phyloP scores from a whole-genome alignment of 2,797 vertebrate species.

The Anisognathus igniventris region DNA sequence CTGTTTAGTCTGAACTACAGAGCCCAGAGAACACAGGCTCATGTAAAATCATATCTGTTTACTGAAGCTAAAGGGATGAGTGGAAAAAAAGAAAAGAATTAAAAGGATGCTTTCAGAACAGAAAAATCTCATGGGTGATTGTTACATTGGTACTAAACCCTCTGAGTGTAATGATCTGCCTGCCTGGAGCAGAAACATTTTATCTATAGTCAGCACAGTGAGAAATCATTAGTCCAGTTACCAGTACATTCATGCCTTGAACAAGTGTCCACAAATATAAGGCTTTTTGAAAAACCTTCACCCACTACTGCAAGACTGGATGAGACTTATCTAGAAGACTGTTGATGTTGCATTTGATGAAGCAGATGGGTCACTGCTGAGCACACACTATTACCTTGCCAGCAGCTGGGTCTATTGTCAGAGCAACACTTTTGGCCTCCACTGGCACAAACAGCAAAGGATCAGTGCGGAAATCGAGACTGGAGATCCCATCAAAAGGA shows the following conservation, averaged over 20 bases:
- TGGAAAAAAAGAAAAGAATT: neutral
- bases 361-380: conserved; percentile 29
- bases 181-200: neutral
- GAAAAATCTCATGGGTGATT: neutral
- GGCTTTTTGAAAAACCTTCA: neutral
- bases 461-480: neutral
- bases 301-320: neutral
- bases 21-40: neutral
- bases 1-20: neutral
- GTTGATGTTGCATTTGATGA: neutral
- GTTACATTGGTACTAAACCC: neutral
- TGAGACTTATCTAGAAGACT: neutral
- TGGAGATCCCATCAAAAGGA: neutral
- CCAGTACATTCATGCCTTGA: neutral
- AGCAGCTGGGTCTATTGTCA: neutral
- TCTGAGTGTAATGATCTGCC: neutral
- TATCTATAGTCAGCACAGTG: neutral
- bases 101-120: neutral
- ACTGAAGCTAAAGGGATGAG: neutral
- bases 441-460: rapidly evolving
- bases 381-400: conserved; percentile 10
- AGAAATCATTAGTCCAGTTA: conserved; percentile 15
- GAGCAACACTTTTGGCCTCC: neutral
- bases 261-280: neutral
- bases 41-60: neutral